Evolutionary conservation across 2,113 vertebrate genomes (phyloP), one percentile per base, ranked within the genome.

Genomic region (Maccullochella peelii): DNA sequence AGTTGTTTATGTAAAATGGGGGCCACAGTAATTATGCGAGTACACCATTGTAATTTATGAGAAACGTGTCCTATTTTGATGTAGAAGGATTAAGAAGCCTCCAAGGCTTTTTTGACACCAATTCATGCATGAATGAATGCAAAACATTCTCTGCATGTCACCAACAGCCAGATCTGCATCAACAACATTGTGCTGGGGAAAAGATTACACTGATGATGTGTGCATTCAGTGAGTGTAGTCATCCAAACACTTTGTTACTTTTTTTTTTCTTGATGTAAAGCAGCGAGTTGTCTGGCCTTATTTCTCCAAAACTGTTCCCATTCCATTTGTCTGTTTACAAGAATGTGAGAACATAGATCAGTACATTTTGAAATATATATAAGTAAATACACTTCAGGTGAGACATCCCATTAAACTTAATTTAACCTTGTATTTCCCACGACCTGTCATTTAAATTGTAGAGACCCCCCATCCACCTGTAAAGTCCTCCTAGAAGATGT

Each of bases 41-140:
- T 69, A 81, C 91, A 80, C 54, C 80, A 61, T 89, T 90, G 86
- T 90, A 92, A 93, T 94, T 93, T 89, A 90, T 91, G 88, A 73
- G 85, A 81, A 88, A 88, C 79, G 63, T 92, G 91, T 92, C 84
- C 88, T 88, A 89, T 92, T 93, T 93, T 87, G 86, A 93, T 92
- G 86, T 84, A 67, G 89, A 80, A 75, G 87, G 89, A 92, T 93
- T 93, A 92, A 81, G 73, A 90, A 80, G 87, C 88, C 90, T 87
- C 86, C 57, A 0, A 90, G 91, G 86, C 86, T 91, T 93, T 93
- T 92, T 90, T 91, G 88, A 93, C 93, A 92, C 88, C 91, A 89
- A 93, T 90, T 90, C 92, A 88, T 58, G 3, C 52, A 86, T 88
- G 84, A 86, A 86, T 79, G 82, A 88, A 88, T 85, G 83, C 84